Conservation (phyloP, 2,888 invertebrate species). For the Euplexia lucipara region DNA sequence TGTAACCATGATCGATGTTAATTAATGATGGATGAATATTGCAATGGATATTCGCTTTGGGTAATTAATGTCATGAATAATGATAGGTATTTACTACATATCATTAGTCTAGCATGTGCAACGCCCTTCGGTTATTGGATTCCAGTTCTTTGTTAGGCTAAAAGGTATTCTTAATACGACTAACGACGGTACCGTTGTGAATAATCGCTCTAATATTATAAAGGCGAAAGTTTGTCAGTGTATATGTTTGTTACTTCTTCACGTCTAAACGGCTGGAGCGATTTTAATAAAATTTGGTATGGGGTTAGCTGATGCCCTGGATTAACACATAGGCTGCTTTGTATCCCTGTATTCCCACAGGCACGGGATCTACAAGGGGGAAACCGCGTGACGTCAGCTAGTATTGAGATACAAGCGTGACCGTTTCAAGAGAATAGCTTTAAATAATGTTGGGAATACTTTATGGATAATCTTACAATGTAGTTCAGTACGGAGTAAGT, state of each 20-base stretch:
- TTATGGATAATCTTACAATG: neutral
- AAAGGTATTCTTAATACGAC: neutral
- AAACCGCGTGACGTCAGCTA: too few relatives aligned
- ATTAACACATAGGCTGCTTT: too few relatives aligned
- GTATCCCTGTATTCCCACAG: too few relatives aligned
- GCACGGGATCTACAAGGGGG: too few relatives aligned
- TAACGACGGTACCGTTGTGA: too few relatives aligned
- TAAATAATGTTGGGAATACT: neutral
- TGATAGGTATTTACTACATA: slow-evolving; percentile 27
- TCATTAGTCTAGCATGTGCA: slow-evolving; percentile 8
- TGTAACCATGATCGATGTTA: slow-evolving; percentile 43
- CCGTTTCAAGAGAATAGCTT: neutral
- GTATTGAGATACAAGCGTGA: neutral
- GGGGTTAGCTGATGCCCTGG: too few relatives aligned
- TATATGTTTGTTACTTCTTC: too few relatives aligned
- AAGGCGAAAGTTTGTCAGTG: too few relatives aligned
- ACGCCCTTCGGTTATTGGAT: neutral
- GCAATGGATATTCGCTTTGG: slow-evolving; percentile 25
- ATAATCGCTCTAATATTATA: too few relatives aligned
- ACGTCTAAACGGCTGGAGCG: too few relatives aligned
- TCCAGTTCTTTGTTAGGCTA: neutral
- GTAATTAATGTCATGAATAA: slow-evolving; percentile 54
- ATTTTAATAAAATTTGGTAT: too few relatives aligned
- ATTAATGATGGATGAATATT: slow-evolving; percentile 51
- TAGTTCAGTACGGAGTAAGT: too few relatives aligned